Percentiles rank a stretch among this genome's conserved stretches.
Conservation (phyloP, 2,113 vertebrate genomes). For the Leptodactylus fuscus region DNA sequence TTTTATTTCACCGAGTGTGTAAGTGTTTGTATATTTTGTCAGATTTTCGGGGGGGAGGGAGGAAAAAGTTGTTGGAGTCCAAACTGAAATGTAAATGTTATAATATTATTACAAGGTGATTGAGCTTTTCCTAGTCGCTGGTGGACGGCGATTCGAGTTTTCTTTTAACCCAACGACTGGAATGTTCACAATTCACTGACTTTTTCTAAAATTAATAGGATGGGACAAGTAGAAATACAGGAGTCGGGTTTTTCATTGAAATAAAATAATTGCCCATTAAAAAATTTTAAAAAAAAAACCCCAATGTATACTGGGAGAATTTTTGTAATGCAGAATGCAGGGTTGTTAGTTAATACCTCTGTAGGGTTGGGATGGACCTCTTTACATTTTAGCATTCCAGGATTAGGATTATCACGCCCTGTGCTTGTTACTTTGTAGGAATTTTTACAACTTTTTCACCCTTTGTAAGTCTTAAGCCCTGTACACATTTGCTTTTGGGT, state of each 20-base stretch:
- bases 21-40: conserved; percentile 46
- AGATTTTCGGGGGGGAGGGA: neutral
- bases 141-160: neutral
- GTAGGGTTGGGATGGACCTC: too few species aligned
- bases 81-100: conserved; percentile 11
- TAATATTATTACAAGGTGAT: conserved; percentile 1
- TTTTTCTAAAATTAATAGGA: neutral
- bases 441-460: too few species aligned
- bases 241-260: neutral
- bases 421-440: too few species aligned
- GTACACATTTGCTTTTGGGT: too few species aligned
- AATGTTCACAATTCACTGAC: neutral
- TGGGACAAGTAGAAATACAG: neutral
- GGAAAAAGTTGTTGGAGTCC: neutral
- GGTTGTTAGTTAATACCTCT: too few species aligned
- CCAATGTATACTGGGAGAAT: too few species aligned
- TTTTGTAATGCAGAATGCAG: too few species aligned
- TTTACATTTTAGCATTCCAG: too few species aligned
- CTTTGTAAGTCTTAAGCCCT: too few species aligned
- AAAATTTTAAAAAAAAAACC: too few species aligned
- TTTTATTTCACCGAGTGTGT: conserved; percentile 20
- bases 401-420: too few species aligned
- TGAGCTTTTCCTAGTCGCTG: neutral
- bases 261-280: neutral
- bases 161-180: neutral